Percentiles rank a stretch among this genome's conserved stretches.
These are phyloP conservation scores for Atrichornis clamosus DNA, from an alignment of 2,113 vertebrate genomes.

Conservation along the genomic window DNA sequence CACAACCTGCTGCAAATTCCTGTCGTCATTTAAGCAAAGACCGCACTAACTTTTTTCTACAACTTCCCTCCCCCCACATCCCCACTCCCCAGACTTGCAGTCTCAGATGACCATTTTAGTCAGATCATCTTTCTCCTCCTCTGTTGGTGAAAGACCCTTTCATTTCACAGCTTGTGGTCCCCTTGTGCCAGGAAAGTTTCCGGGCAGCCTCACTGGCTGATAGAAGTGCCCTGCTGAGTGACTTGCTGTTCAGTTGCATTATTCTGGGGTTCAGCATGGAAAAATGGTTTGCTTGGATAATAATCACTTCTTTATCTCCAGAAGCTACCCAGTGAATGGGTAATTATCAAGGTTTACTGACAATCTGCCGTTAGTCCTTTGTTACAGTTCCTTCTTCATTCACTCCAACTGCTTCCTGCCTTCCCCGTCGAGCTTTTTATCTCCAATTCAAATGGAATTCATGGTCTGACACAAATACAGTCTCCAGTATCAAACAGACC, in stretches of 20 bases:
- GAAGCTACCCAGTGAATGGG: slow-evolving; percentile 32
- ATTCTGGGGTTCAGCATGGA: slow-evolving; percentile 18
- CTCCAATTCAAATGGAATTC: neutral
- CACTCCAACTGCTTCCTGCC: slow-evolving; percentile 19
- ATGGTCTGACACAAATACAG: neutral
- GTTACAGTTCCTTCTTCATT: neutral
- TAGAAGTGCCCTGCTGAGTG: slow-evolving; percentile 13
- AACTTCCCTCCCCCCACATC: fast-evolving
- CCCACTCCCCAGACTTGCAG: neutral
- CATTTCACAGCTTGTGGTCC: neutral
- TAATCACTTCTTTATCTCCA: slow-evolving; percentile 40
- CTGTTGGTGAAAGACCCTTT: slow-evolving; percentile 27
- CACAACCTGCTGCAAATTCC: neutral
- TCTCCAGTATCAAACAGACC: neutral
- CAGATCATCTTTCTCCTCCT: neutral
- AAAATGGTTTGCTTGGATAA: slow-evolving; percentile 17
- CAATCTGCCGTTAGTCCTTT: neutral
- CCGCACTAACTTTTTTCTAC: neutral
- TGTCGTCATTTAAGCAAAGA: neutral
- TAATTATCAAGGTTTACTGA: slow-evolving; percentile 42
- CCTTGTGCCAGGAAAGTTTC: slow-evolving; percentile 15
- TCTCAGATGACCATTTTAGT: slow-evolving; percentile 1
- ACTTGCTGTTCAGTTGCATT: slow-evolving; percentile 15
- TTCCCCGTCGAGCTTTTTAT: neutral
- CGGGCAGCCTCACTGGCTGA: neutral